phyloP scores from a whole-genome alignment of 2,888 invertebrate species.

The Caenorhabditis plicata region DNA sequence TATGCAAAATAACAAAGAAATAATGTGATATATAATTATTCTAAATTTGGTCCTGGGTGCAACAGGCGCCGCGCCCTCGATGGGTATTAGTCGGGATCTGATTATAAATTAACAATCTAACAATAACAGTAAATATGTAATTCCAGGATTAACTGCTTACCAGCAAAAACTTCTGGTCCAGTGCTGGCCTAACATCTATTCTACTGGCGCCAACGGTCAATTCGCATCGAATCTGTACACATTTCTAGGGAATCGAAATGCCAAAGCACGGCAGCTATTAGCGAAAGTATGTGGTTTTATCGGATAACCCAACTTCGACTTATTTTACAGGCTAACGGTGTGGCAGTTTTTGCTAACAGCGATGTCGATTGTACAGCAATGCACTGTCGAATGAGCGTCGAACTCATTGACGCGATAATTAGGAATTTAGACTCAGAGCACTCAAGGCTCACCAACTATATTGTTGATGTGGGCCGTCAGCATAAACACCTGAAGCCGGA shows the following conservation, averaged over 20 bases:
- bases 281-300: conserved; percentile 37
- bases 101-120: too few species aligned
- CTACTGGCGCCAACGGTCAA: conserved; percentile 52
- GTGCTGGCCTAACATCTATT: conserved; percentile 61
- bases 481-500: conserved; percentile 50
- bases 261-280: conserved; percentile 52
- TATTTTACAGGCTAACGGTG: conserved; percentile 50
- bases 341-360: conserved; percentile 53
- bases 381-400: conserved; percentile 54
- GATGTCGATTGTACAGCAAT: conserved; percentile 51
- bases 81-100: too few species aligned
- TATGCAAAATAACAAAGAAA: not conserved
- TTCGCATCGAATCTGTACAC: conserved; percentile 53
- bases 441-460: conserved; percentile 40
- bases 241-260: conserved; percentile 37
- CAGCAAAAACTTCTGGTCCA: conserved; percentile 55
- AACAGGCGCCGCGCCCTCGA: too few species aligned
- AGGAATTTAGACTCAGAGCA: conserved; percentile 49
- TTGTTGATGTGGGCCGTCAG: conserved; percentile 49
- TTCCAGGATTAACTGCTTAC: conserved; percentile 50
- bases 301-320: too few species aligned
- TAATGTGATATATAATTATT: too few species aligned
- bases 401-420: conserved; percentile 50
- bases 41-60: too few species aligned
- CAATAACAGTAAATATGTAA: not conserved